Percentiles rank a stretch among this genome's conserved stretches.
Conservation (phyloP, 1,140 invertebrate species). For the Eriosoma lanigerum region DNA sequence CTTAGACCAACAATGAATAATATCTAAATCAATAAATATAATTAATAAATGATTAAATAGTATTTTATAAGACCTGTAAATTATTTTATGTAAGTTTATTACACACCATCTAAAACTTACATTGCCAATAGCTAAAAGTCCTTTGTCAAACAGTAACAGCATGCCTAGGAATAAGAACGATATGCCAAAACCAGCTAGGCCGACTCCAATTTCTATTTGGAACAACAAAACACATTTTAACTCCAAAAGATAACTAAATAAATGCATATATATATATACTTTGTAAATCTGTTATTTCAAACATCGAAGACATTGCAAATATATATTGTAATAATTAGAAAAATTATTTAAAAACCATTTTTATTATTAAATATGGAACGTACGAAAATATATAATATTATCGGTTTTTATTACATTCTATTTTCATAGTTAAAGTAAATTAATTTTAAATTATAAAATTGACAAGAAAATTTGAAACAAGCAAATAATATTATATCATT, state of each 20-base stretch:
- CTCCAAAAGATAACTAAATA: background rate
- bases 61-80: background rate
- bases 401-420: no score
- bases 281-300: slow-evolving; percentile 72
- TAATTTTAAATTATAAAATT: no score
- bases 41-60: background rate
- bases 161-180: slow-evolving; percentile 94
- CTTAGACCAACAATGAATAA: slow-evolving; percentile 92
- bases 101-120: slow-evolving; percentile 64
- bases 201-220: slow-evolving; percentile 91
- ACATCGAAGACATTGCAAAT: slow-evolving; percentile 61
- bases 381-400: background rate
- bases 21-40: slow-evolving; percentile 66
- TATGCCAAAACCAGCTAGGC: slow-evolving; percentile 92
- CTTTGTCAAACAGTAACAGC: slow-evolving; percentile 95
- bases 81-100: no score
- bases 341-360: slow-evolving; percentile 7
- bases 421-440: no score
- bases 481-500: no score
- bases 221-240: slow-evolving; percentile 53
- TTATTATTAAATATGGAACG: background rate
- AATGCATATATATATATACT: slow-evolving; percentile 62
- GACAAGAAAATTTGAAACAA: no score
- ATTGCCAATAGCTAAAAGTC: slow-evolving; percentile 97
- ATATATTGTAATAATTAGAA: background rate